Conservation (phyloP, 2,113 vertebrate species). For the Nycticebus coucang region DNA sequence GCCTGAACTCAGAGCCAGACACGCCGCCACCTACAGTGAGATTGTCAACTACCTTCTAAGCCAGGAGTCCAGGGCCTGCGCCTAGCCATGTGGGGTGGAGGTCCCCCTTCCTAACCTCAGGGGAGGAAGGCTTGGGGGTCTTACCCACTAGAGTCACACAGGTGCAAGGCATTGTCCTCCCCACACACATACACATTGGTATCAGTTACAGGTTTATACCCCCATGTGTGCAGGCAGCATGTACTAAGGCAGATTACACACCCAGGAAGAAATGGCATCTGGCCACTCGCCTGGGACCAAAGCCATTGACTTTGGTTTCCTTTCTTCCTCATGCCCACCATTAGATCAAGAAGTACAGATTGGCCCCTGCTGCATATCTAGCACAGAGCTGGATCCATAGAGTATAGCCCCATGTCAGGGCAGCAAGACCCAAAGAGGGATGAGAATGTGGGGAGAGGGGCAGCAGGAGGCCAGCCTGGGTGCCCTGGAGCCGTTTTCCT, state of each 20-base stretch:
- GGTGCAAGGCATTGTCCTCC: background rate
- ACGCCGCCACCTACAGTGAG: accelerated
- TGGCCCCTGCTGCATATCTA: background rate
- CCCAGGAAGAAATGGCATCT: background rate
- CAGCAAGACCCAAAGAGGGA: background rate
- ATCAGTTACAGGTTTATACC: too few relatives aligned
- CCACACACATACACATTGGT: background rate
- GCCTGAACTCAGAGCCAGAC: background rate
- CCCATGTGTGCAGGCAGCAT: background rate
- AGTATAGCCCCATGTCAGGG: background rate
- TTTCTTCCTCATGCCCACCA: background rate
- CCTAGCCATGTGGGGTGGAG: background rate
- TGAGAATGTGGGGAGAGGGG: background rate
- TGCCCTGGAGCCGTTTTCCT: too few relatives aligned
- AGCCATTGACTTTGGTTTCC: background rate
- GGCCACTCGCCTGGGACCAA: background rate
- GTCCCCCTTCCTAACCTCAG: background rate
- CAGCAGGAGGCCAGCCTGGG: background rate
- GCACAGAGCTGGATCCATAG: background rate
- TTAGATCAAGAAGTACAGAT: background rate
- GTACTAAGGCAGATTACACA: background rate
- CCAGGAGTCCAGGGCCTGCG: background rate
- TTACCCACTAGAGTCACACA: background rate
- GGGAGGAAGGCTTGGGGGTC: background rate
- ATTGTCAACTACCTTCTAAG: background rate